Evolutionary conservation across 2,797 vertebrate species (phyloP).

Genomic region (Tapera naevia): DNA sequence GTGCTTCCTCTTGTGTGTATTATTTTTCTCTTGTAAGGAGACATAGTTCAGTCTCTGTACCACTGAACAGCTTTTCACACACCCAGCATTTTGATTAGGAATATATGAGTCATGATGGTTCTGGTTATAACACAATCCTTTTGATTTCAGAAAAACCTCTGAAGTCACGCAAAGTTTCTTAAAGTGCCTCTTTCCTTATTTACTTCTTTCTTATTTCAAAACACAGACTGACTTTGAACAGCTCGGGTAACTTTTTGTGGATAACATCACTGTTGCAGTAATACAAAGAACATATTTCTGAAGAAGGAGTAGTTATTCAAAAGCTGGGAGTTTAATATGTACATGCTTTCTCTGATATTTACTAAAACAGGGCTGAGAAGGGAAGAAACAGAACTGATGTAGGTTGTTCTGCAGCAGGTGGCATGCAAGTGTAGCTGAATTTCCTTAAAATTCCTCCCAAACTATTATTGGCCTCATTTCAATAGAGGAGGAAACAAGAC

Average conservation of each 20-base stretch:
- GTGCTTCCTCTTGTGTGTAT: conserved; percentile 12
- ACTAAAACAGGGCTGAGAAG: neutral
- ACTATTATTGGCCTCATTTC: neutral
- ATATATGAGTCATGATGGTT: conserved; percentile 30
- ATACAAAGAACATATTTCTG: neutral
- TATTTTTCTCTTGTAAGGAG: conserved; percentile 60
- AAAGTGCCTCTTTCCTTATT: conserved; percentile 12
- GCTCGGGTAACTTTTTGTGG: neutral
- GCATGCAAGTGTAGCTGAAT: neutral
- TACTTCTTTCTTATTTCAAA: neutral
- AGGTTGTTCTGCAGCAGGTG: conserved; percentile 21
- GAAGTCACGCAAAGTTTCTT: conserved; percentile 33
- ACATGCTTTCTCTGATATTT: neutral
- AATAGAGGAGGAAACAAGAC: neutral
- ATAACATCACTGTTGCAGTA: neutral
- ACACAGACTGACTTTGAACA: neutral
- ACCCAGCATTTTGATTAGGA: conserved; percentile 55
- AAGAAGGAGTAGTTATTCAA: neutral
- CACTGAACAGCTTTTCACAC: neutral
- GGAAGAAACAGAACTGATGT: neutral
- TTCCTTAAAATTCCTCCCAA: conserved; percentile 2
- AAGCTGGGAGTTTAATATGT: neutral
- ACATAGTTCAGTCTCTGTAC: neutral
- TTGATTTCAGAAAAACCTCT: conserved; percentile 26
- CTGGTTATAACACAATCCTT: conserved; percentile 22